These are phyloP conservation scores for Danaus chrysippus DNA, from an alignment of 2,888 invertebrate species.

Conservation along the genomic window DNA sequence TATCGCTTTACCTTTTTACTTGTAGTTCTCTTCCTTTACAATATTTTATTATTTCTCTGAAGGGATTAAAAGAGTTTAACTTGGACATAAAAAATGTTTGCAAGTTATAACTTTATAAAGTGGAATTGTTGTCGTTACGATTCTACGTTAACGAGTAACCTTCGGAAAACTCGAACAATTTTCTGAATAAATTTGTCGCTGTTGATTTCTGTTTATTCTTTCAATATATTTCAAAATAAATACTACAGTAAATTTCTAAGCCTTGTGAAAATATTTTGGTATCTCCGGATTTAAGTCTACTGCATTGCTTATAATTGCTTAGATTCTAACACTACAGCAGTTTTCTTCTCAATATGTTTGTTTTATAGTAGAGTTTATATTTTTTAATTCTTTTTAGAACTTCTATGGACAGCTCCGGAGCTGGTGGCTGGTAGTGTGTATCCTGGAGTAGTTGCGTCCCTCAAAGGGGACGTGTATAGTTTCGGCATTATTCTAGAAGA, in stretches of 20 bases:
- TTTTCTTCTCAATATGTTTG: no score
- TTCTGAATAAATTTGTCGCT: not conserved
- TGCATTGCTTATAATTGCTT: no score
- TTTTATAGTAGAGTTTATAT: slow-evolving; percentile 7
- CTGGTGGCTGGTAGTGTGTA: slow-evolving; percentile 85
- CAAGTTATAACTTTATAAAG: not conserved
- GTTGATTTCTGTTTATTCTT: not conserved
- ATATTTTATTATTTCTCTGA: no score
- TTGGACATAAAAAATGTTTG: no score
- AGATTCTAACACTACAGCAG: no score
- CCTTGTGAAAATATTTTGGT: no score
- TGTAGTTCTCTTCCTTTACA: no score
- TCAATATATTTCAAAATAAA: not conserved
- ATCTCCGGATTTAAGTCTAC: no score
- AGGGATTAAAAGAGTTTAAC: no score
- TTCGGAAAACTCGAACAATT: not conserved
- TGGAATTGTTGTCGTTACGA: not conserved
- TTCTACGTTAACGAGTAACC: not conserved
- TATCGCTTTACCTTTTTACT: no score
- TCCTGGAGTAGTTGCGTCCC: slow-evolving; percentile 86
- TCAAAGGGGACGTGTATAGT: slow-evolving; percentile 94
- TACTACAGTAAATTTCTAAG: no score
- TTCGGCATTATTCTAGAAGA: slow-evolving; percentile 95
- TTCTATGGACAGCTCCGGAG: slow-evolving; percentile 94
- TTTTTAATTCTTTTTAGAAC: slow-evolving; percentile 70